Conservation (phyloP, 2,888 invertebrate species). For the Oithona nana region DNA sequence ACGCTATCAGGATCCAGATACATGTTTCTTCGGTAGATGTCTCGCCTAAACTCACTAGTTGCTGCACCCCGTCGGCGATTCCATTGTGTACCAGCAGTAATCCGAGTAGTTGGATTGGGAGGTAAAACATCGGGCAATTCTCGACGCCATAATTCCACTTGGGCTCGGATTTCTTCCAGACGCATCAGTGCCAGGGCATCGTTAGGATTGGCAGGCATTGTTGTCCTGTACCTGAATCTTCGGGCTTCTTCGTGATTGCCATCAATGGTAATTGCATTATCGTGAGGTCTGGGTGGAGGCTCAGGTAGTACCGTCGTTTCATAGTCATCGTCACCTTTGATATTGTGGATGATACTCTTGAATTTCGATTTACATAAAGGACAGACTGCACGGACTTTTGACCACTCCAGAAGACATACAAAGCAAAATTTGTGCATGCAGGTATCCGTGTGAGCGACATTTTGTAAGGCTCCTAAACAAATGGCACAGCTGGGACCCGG, state of each 20-base stretch:
- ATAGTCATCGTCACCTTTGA: conserved; percentile 64
- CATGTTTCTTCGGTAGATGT: conserved; percentile 52
- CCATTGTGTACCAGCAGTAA: conserved; percentile 10
- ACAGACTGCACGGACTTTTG: conserved; percentile 58
- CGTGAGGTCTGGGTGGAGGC: conserved; percentile 18
- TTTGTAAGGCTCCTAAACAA: conserved; percentile 63
- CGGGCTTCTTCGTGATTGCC: not conserved
- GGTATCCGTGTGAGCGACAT: conserved; percentile 76
- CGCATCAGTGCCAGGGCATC: not conserved
- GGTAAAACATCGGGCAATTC: not conserved
- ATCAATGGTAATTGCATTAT: not conserved
- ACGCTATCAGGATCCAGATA: conserved; percentile 44
- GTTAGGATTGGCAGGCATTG: not conserved
- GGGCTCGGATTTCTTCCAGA: not conserved
- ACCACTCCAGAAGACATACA: conserved; percentile 78
- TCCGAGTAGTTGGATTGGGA: not conserved
- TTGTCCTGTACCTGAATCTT: not conserved
- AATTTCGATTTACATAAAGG: conserved; percentile 84
- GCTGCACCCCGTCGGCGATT: conserved; percentile 23
- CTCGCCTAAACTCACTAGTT: conserved; percentile 38
- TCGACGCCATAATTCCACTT: not conserved
- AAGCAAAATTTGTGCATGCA: conserved; percentile 90
- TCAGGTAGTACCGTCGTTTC: conserved; percentile 44
- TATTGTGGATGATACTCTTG: conserved; percentile 77
- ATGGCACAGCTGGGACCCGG: conserved; percentile 81